Evolutionary conservation across 1,140 invertebrate species (phyloP), one percentile per base, ranked within the genome.

Genomic region (Tetramorium simillimum): DNA sequence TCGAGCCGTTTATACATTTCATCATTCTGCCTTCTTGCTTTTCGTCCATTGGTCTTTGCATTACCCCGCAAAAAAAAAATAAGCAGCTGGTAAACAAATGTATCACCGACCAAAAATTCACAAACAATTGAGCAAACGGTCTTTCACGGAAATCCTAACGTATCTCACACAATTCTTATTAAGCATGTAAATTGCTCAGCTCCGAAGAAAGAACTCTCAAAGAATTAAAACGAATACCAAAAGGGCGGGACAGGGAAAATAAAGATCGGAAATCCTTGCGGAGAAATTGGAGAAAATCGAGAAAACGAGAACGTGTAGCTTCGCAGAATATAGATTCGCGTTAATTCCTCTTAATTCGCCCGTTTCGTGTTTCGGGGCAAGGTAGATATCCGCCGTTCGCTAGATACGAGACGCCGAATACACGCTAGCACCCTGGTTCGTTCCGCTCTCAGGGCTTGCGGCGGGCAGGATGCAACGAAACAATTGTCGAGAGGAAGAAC

Each of bases 401-500:
- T 58, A 91, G 91, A 92, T 92, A 93, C 73, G 76, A 67, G 92
- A 92, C 89, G 86, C 40, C 72, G 56, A 86, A 90, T 87, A 73
- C 76, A 88, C 62, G 69, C 62, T 12, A 62, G 65, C 80, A 82
- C 51, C 76, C 78, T 5, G 80, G 46, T 58, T 73, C 62, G 73
- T 87, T 88, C 75, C 81, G 73, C 85, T 86, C 78, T 87, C 89
- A 84, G 91, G 89, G 51, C 73, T 91, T 82, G 91, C 93, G 93
- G 92, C 93, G 93, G 92, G 89, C 93, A 95, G 94, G 94, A 95
- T 95, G 93, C 94, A 85, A 92, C 92, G 93, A 94, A 94, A 95
- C 93, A 95, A 95, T 94, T 92, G 92, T 88, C 80, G 91, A 81
- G 90, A 92, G 93, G 93, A 95, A 93, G 91, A 91, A 89, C 80